A percentile compares a stretch with the other conserved stretches of the same genome.
Evolutionary conservation across 2,888 invertebrate genomes (phyloP).

Genomic region (Acanthoscelides obtectus): DNA sequence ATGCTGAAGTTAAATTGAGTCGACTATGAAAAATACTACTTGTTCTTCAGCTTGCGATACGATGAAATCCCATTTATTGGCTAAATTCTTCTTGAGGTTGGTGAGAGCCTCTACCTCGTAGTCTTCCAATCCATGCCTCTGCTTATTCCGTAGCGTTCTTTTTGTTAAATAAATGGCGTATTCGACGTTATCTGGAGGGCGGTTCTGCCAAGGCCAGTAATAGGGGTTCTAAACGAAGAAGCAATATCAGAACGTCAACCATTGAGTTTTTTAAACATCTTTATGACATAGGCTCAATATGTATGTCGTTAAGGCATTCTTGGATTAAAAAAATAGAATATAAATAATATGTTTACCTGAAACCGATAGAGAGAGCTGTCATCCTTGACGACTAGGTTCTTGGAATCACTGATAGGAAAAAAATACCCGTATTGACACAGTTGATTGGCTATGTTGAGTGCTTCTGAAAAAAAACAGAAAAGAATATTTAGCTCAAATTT

Average conservation of each 20-base stretch:
- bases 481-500: neutral
- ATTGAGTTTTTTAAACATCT: too few relatives aligned
- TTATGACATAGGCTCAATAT: too few relatives aligned
- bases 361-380: slow-evolving; percentile 96
- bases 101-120: slow-evolving; percentile 89
- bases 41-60: slow-evolving; percentile 96
- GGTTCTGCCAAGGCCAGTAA: slow-evolving; percentile 96
- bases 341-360: slow-evolving; percentile 66
- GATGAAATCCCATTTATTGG: slow-evolving; percentile 97
- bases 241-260: too few relatives aligned
- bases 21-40: too few relatives aligned
- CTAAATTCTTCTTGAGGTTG: slow-evolving; percentile 87
- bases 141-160: slow-evolving; percentile 89
- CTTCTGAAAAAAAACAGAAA: slow-evolving; percentile 63
- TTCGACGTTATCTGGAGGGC: slow-evolving; percentile 89
- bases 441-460: slow-evolving; percentile 91
- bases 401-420: slow-evolving; percentile 95
- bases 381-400: slow-evolving; percentile 88
- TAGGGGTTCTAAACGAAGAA: slow-evolving; percentile 72
- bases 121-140: slow-evolving; percentile 93
- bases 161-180: slow-evolving; percentile 97
- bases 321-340: neutral
- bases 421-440: slow-evolving; percentile 97
- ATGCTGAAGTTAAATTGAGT: too few relatives aligned
- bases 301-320: too few relatives aligned